Evolutionary conservation across 2,888 invertebrate species (phyloP), one percentile per base, ranked within the genome.

Genomic region (Drosophila seclusa): DNA sequence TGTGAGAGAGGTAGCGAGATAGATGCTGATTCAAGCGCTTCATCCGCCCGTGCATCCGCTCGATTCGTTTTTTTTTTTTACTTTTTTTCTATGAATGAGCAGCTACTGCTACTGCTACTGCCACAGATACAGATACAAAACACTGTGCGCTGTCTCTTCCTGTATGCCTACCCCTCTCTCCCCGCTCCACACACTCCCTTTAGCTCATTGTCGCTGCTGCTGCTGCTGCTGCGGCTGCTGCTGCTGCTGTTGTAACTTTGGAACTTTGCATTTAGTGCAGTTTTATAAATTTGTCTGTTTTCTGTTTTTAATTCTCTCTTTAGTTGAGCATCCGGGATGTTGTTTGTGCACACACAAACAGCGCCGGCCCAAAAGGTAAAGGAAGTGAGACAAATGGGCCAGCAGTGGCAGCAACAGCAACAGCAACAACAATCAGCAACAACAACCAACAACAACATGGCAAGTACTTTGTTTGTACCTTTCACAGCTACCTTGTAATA

Each of bases 31-130:
- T 89, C 87, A 83, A 90, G 86, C 82, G 88, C 89, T 83, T 82
- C 87, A 89, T 83, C 83, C 88, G 87, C 85, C 90, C 91, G 81
- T 89, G 91, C 87, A 88, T 90, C 89, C 91, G 90, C 78, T 79
- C 69, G 73, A 72, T 82, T 74, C 66, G 54, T 68, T n/a, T 18
- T 34, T 50, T 50, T n/a, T 53, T 53, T 36, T 7, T 24, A 21
- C 21, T 21, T 34, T 53, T 53, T 80, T 81, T 83, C 85, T 83
- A 90, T 90, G 87, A 88, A 86, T 86, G 89, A 79, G 67, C 68
- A 74, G 69, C 65, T 45, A 77, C 58, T 58, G 69, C 52, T 42
- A 66, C 62, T 60, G 45, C 52, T 42, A 66, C 62, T 60, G 45
- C 55, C 55, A 73, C 13, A 64, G 21, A 50, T 53, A 65, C 73